phyloP scores from a whole-genome alignment of 2,888 invertebrate genomes.

The Thymelicus lineola region DNA sequence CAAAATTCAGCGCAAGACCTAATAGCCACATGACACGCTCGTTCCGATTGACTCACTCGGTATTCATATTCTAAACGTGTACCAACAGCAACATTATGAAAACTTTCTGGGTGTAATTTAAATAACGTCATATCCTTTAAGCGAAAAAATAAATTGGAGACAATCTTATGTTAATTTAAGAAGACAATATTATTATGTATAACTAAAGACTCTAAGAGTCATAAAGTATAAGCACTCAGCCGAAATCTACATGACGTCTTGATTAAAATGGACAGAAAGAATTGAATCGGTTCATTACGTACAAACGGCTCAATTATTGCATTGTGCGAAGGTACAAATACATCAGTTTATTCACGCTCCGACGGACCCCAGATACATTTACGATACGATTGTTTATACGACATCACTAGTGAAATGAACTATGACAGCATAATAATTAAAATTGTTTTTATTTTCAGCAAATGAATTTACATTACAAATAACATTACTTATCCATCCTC shows the following conservation, averaged over 20 bases:
- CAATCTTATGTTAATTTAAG: background rate
- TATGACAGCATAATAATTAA: too few species aligned
- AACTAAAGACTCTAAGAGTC: background rate
- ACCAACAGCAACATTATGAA: conserved; percentile 1
- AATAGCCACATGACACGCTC: conserved; percentile 1
- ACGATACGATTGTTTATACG: conserved; percentile 21
- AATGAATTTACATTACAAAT: background rate
- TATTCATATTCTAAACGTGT: conserved; percentile 5
- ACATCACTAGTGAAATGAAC: background rate
- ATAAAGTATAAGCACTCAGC: background rate
- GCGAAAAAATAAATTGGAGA: background rate
- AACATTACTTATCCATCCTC: conserved; percentile 2
- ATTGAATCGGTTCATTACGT: conserved; percentile 42
- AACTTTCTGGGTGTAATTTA: conserved; percentile 2
- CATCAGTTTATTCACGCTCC: conserved; percentile 45
- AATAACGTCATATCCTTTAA: conserved; percentile 5
- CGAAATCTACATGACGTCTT: conserved; percentile 8
- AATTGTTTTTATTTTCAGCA: background rate
- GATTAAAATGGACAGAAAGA: conserved; percentile 19
- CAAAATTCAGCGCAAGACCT: background rate
- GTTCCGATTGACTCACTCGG: conserved; percentile 5
- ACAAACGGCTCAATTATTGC: conserved; percentile 46
- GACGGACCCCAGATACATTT: conserved; percentile 36
- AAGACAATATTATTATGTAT: background rate
- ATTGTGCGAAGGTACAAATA: conserved; percentile 33